These are phyloP conservation scores for Seira musarum DNA, from an alignment of 2,888 invertebrate genomes.

Conservation along the genomic window DNA sequence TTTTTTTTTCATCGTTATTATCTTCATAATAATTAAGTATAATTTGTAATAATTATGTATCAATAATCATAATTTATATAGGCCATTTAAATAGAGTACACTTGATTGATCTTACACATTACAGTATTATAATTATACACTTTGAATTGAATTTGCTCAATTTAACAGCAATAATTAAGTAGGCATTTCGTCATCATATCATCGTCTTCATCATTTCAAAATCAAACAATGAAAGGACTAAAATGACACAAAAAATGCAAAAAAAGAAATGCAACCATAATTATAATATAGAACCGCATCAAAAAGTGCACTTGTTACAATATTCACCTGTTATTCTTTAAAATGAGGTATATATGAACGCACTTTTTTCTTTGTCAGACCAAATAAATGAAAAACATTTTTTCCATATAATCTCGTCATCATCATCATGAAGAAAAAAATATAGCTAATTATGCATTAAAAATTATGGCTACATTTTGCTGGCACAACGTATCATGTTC, in stretches of 20 bases:
- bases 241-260: not conserved
- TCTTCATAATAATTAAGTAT: constrained; percentile 22
- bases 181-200: not conserved
- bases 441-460: not conserved
- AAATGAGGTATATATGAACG: constrained; percentile 12
- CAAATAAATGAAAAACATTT: not conserved
- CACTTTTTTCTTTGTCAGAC: not conserved
- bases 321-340: not conserved
- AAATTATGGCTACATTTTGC: constrained; percentile 35
- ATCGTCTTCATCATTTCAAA: not conserved
- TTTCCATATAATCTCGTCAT: not conserved
- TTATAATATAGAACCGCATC: not conserved
- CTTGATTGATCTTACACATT: constrained; percentile 16
- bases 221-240: not conserved
- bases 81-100: constrained; percentile 22
- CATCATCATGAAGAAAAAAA: constrained; percentile 1
- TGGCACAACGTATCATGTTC: constrained; percentile 26
- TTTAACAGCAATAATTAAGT: constrained; percentile 6
- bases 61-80: constrained; percentile 24
- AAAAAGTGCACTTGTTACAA: not conserved
- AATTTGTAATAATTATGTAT: constrained; percentile 27
- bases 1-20: constrained; percentile 16
- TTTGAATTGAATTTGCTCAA: not conserved
- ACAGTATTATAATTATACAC: constrained; percentile 7
- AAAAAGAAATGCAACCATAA: not conserved